Conservation (phyloP, 2,113 vertebrate species). For the Heliornis fulica region DNA sequence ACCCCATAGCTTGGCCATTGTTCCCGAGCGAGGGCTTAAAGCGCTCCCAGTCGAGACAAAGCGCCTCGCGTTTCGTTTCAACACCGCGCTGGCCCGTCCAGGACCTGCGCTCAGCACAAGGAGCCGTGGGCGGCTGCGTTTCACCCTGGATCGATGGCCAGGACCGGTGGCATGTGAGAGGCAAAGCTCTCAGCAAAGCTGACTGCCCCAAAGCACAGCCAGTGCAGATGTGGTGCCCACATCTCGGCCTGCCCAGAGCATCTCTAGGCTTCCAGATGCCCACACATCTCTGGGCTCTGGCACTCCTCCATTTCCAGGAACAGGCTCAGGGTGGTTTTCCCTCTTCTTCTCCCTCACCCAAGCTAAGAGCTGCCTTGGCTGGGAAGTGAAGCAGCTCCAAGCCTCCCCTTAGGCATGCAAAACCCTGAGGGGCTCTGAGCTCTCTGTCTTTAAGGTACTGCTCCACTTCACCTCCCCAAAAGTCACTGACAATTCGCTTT, state of each 20-base stretch:
- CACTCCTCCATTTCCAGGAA: background rate
- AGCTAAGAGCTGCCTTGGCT: background rate
- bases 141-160: accelerated
- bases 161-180: accelerated
- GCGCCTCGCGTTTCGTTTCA: constrained; percentile 18
- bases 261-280: background rate
- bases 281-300: background rate
- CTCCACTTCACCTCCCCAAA: background rate
- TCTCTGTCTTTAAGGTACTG: accelerated
- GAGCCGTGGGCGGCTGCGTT: accelerated
- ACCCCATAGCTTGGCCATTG: constrained; percentile 70
- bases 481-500: background rate
- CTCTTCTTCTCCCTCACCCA: background rate
- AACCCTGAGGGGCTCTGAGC: background rate
- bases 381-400: background rate
- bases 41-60: constrained; percentile 49
- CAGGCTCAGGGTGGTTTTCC: background rate
- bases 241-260: background rate
- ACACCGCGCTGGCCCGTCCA: accelerated
- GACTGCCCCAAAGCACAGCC: background rate
- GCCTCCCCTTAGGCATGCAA: background rate
- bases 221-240: accelerated
- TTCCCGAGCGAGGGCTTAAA: constrained; percentile 44
- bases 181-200: accelerated
- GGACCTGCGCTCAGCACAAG: background rate